Conservation (phyloP, 2,797 vertebrate genomes). For the Phoxinus dragarum region DNA sequence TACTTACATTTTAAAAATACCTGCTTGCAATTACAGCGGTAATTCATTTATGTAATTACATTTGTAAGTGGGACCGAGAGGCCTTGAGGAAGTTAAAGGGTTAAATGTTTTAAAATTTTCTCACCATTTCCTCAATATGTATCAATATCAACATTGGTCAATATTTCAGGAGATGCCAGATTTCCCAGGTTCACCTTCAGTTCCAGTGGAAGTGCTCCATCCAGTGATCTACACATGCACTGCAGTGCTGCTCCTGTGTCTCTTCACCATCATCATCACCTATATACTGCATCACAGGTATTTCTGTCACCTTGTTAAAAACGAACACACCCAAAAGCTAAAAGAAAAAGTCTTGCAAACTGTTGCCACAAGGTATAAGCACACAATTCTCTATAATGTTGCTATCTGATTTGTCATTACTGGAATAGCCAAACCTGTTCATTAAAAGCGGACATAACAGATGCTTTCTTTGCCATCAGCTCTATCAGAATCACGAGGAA, state of each 20-base stretch:
- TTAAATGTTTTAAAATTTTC: neutral
- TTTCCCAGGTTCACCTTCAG: constrained; percentile 75
- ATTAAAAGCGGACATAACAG: neutral
- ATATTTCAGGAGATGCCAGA: constrained; percentile 85
- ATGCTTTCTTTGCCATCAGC: constrained; percentile 70
- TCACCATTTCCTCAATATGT: neutral
- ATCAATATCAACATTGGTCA: neutral
- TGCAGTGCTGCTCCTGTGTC: constrained; percentile 90
- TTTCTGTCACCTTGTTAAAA: too few species aligned
- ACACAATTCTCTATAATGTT: neutral
- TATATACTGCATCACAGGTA: constrained; percentile 97
- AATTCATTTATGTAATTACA: too few species aligned
- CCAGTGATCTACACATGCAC: constrained; percentile 96
- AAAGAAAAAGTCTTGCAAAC: neutral
- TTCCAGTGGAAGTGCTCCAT: constrained; percentile 84
- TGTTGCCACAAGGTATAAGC: neutral
- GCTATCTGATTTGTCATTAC: neutral
- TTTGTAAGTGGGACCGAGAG: neutral
- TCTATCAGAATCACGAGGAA: constrained; percentile 92
- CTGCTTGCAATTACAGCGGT: too few species aligned
- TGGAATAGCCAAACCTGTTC: neutral
- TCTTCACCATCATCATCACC: constrained; percentile 97
- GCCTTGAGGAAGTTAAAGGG: neutral
- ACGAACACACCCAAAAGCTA: neutral
- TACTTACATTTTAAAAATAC: too few species aligned